phyloP scores from a whole-genome alignment of 2,888 invertebrate species.

The Tricholauxania praeusta region DNA sequence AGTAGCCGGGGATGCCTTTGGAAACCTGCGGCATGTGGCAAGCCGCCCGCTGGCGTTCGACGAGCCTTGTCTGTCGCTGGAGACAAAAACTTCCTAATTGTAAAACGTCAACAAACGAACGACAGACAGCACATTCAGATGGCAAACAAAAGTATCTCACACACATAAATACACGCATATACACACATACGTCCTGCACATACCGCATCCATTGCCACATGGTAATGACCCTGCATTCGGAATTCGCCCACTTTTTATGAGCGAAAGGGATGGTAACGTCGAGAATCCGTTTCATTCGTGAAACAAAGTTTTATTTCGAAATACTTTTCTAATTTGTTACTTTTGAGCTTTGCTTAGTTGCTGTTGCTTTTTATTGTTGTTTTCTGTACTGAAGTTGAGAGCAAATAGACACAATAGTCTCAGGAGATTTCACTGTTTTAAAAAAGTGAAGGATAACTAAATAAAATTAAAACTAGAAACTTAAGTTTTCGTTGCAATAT shows the following conservation, averaged over 20 bases:
- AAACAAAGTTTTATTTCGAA: conserved; percentile 17
- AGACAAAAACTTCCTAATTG: conserved; percentile 25
- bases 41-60: not conserved
- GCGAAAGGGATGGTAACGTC: not conserved
- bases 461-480: conserved; percentile 17
- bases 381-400: not conserved
- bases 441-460: conserved; percentile 5
- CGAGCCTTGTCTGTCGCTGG: not conserved
- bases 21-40: not conserved
- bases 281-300: not conserved
- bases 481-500: not conserved
- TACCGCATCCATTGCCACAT: conserved; percentile 6
- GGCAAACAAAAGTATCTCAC: conserved; percentile 8
- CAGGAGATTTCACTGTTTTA: conserved; percentile 1
- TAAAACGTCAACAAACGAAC: conserved; percentile 23
- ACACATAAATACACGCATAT: not conserved
- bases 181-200: not conserved
- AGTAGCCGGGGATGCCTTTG: conserved; percentile 13
- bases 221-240: conserved; percentile 7
- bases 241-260: not conserved
- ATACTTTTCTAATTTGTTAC: conserved; percentile 27
- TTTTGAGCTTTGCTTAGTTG: not conserved
- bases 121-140: not conserved
- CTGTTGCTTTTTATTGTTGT: conserved; percentile 12
- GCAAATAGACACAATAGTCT: not conserved